Percentiles rank a stretch among this genome's conserved stretches.
phyloP scores from a whole-genome alignment of 1,140 invertebrate species.

The Neodiprion virginianus region DNA sequence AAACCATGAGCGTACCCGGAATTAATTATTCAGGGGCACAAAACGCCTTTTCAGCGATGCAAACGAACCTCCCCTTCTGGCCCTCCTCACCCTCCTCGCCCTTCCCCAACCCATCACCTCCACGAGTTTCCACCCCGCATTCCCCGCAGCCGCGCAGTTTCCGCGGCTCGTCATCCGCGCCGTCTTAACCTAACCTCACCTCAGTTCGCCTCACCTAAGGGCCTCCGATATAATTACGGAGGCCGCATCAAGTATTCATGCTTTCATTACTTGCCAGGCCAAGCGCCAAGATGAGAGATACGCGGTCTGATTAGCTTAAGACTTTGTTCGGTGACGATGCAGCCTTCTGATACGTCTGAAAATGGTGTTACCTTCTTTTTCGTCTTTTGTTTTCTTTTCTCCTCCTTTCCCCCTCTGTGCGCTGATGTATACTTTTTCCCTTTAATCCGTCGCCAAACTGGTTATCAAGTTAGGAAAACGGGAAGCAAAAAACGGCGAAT shows the following conservation, averaged over 20 bases:
- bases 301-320: constrained; percentile 34
- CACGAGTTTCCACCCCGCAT: constrained; percentile 5
- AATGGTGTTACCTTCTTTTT: neutral
- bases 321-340: constrained; percentile 28
- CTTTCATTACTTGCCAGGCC: constrained; percentile 37
- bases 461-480: too few species aligned
- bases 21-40: constrained; percentile 52
- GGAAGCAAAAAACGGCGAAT: too few species aligned
- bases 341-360: neutral
- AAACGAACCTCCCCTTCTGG: constrained; percentile 8
- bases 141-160: neutral
- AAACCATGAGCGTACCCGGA: constrained; percentile 34
- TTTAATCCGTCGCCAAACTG: too few species aligned
- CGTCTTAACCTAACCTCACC: neutral
- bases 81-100: constrained; percentile 22
- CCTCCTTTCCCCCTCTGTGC: neutral
- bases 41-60: constrained; percentile 28
- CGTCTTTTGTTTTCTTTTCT: too few species aligned
- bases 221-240: constrained; percentile 47
- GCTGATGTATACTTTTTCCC: too few species aligned
- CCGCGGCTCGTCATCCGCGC: neutral
- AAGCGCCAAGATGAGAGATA: constrained; percentile 22
- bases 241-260: constrained; percentile 43
- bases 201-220: constrained; percentile 1
- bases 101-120: constrained; percentile 14